Percentiles rank a stretch among this genome's conserved stretches.
Conservation (phyloP, 2,113 vertebrate species). For the Brienomyrus longianalis region DNA sequence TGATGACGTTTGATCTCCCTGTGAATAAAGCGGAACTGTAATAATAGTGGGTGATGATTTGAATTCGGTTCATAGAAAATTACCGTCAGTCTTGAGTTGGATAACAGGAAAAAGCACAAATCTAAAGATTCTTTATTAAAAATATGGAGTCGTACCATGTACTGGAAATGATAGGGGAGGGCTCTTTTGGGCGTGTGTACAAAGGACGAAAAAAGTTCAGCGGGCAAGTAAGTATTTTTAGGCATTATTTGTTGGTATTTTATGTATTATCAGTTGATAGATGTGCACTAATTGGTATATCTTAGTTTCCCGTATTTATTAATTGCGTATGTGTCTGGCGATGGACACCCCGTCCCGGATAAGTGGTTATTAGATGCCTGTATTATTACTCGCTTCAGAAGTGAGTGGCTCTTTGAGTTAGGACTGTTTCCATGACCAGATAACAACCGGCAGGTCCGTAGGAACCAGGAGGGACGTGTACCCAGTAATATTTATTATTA, state of each 20-base stretch:
- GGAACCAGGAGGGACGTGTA: neutral
- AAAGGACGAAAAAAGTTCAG: constrained; percentile 79
- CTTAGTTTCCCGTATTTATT: neutral
- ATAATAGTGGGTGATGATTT: neutral
- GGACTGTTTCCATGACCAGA: neutral
- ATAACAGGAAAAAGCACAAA: neutral
- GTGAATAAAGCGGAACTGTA: neutral
- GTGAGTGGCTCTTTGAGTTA: neutral
- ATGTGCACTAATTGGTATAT: neutral
- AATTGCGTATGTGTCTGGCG: neutral
- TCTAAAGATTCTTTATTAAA: neutral
- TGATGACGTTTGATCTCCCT: neutral
- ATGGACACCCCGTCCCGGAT: neutral
- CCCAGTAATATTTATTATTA: neutral
- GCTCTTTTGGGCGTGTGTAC: constrained; percentile 87
- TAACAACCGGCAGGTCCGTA: neutral
- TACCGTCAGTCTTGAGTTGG: neutral
- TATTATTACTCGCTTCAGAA: neutral
- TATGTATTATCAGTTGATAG: neutral
- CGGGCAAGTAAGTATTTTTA: constrained; percentile 68
- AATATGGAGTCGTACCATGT: constrained; percentile 82
- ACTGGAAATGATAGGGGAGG: constrained; percentile 82
- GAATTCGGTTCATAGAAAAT: neutral
- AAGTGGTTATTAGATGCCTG: neutral
- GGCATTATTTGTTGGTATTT: neutral